Base-by-base conservation (phyloP, 2,888 invertebrate genomes). In the Nomada ferruginata region DNA sequence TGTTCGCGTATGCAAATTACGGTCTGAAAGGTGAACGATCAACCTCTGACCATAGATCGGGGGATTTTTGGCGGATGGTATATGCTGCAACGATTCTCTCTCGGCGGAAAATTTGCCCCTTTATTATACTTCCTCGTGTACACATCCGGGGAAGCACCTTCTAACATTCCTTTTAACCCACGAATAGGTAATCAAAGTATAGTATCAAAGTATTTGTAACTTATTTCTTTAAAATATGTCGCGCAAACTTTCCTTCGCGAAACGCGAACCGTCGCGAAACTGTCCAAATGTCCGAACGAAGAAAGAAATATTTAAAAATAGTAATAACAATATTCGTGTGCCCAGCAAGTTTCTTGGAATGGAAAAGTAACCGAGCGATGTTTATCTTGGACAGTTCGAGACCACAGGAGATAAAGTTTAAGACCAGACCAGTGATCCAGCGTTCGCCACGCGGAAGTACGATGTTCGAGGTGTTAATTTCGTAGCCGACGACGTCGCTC, bases 1-100 rank as follows among this genome's bases (percentile, higher is more conserved):
- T 79, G 85, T 85, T 36, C 87, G 76, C 77, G 77, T 83, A 88
- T 88, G 88, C 88, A 86, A 88, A 86, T 86, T 79, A 75, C 52
- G 26, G 44, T 20, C 55, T 61, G 70, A 73, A 36, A 81, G 74
- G 77, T 79, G 83, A 84, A 87, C 60, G 86, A 72, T 86, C 82
- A 88, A 59, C 79, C 50, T 15, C 20, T 11, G n/a, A 55, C 66
- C 50, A 44, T 29, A 20, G 23, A 18, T 29, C 47, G 44, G 15
- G n/a, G 20, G 44, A 9, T 13, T 65, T 79, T 77, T 66, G 9
- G 42, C 53, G 66, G 71, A 76, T 57, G 15, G 47, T 47, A 15
- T 15, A 10, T 13, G 36, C 36, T 7, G 15, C 11, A 13, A 15
- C 47, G 47, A 4, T 47, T 60, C 23, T 23, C 5, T 26, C 7